Evolutionary conservation across 1,140 invertebrate species (phyloP), one percentile per base, ranked within the genome.

Genomic region (Forficula auricularia): DNA sequence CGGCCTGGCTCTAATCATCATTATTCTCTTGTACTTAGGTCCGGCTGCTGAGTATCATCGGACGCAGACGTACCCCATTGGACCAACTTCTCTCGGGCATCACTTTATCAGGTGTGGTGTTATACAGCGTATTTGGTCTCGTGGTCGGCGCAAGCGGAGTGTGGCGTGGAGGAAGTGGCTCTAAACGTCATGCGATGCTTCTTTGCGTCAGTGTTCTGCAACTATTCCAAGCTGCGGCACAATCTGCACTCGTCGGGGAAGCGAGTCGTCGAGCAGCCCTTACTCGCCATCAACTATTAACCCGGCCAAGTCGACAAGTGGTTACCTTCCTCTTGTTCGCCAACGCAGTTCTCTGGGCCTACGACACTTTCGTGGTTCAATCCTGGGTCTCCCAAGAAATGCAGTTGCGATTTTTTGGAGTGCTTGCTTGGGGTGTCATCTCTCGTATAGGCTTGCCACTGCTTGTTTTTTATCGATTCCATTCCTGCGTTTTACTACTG

Each of bases 391-490:
- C 66, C 3, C 72, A 74, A 43, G 67, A 71, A 45, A 44, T 72
- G 2, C 73, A 75, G 36, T 54, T 70, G 2, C 54, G 63, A 10
- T 78, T 77, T 56, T 79, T 76, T 53, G 75, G 75, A 1, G 61
- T 72, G 9, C 43, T 44, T 3, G 65, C 70, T 0, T 81, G 78
- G 78, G 73, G 73, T 16, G 63, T 80, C 3, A 64, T 81, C 36
- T 74, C 71, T 0, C 62, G 73, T 43, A 63, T 77, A 13, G 67
- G 72, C 3, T 54, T 79, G 19, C 78, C 78, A 0, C 56, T 80
- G 1, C 54, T 76, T 2, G 75, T 79, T 16, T 76, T 79, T 49
- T 80, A 72, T 45, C 63, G 77, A 20, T 82, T 81, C 57, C 79
- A 82, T 53, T 77, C 75, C 6, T 72, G 71, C 35, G 72, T 79